Percentiles rank a stretch among this genome's conserved stretches.
Conservation (phyloP, 2,888 invertebrate species). For the Pristionchus japonicus region DNA sequence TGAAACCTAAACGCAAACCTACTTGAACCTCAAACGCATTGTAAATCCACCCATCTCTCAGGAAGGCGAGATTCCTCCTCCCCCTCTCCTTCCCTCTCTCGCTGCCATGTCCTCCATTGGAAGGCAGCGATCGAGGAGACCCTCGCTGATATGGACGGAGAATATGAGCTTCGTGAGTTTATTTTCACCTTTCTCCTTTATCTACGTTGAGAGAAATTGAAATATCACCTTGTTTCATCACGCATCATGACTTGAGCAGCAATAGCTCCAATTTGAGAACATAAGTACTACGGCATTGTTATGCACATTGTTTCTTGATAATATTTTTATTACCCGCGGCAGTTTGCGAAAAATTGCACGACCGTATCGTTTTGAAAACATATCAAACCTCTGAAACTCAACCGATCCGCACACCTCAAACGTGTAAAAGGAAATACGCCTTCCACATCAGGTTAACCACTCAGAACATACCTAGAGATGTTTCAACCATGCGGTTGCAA, state of each 20-base stretch:
- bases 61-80: conserved; percentile 35
- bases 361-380: too few species aligned
- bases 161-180: conserved; percentile 35
- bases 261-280: neutral
- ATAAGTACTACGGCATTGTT: neutral
- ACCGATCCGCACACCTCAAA: too few species aligned
- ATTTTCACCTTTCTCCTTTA: neutral
- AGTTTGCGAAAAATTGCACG: too few species aligned
- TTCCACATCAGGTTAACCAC: neutral
- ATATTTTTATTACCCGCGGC: too few species aligned
- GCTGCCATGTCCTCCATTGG: conserved; percentile 31
- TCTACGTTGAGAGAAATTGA: neutral
- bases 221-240: neutral
- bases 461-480: neutral
- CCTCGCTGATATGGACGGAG: conserved; percentile 46
- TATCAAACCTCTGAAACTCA: neutral
- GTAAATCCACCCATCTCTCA: neutral
- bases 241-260: neutral
- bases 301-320: neutral
- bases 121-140: conserved; percentile 33
- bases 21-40: neutral
- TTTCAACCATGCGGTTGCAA: neutral
- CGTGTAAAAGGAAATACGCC: too few species aligned
- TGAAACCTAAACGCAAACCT: neutral
- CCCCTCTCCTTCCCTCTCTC: neutral